Base-by-base conservation (phyloP, 2,113 vertebrate genomes). In the Eolophus roseicapilla region DNA sequence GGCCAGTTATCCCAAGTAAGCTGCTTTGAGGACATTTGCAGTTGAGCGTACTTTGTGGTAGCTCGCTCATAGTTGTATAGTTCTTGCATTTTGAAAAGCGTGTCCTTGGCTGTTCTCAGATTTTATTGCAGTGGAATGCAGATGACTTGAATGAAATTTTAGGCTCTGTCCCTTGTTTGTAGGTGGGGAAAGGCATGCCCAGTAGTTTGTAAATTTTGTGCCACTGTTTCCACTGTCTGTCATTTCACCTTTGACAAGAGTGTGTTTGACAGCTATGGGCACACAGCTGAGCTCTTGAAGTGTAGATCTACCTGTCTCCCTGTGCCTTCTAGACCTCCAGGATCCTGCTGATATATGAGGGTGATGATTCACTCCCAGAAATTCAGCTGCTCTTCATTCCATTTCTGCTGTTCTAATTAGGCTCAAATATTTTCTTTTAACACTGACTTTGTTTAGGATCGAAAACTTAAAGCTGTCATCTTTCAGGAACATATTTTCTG, bases 351-450 rank as follows among this genome's bases (percentile, higher is more conserved):
- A 13, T 19, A 31, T 14, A 21, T 8, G 43, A 68, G 46, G 53
- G 25, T 46, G 17, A 12, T 80, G 46, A 57, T 77, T 53, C n/a
- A 41, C 17, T 83, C 63, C 19, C 52, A 82, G 62, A 90, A 94
- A 71, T 63, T 57, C 23, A 80, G 14, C 5, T 82, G 55, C 27
- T 77, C 71, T 60, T 90, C 57, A 12, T 91, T 91, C 57, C 16
- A 2, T 70, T 84, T 85, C 75, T 85, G 11, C 52, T 88, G 12
- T 60, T 95, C 33, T 88, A 31, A 65, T 81, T 70, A 53, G 4
- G 11, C 76, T 87, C 27, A 92, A 71, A 47, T 95, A 73, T 73
- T 93, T 94, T 91, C 52, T 88, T 94, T 84, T 87, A 68, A 85
- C 23, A 43, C 31, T 10, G 27, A 11, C 23, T 78, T 86, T 59